Evolutionary conservation across 2,888 invertebrate species (phyloP), one percentile per base, ranked within the genome.

Genomic region (Eilema depressum): DNA sequence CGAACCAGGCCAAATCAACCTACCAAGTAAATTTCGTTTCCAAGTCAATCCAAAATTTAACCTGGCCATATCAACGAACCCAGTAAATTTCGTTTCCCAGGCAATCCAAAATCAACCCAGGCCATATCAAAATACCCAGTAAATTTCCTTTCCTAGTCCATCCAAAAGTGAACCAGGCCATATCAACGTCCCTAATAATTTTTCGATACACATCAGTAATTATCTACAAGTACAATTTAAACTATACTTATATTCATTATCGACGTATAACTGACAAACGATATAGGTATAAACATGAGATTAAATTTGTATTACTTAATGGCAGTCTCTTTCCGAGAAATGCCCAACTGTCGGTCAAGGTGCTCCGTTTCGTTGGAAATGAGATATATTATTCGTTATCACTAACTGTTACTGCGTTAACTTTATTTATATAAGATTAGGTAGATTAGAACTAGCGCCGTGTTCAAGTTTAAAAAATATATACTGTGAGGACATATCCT

Each of bases 271-370:
- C 60, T 63, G 28, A 41, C 56, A 66, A 56, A 63, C 56, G n/a
- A 59, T 26, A 69, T n/a, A 37, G 20, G 14, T 63, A 30, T 33
- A 59, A 61, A 70, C 59, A 70, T 23, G 57, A 47, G 41, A 64
- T 69, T 64, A 69, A 23, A 20, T 23, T 30, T n/a, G 28, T 41
- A 37, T 73, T 82, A 71, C 71, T 73, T 57, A 59, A 66, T 75
- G 56, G 25, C 66, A 70, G 57, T 63, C 71, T 69, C 66, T 75
- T 81, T 83, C 81, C 71, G 57, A 74, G 81, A 83, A 72, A 81
- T 73, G 74, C 20, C 63, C 11, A 59, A 72, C 66, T 69, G 63
- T 78, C 12, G 75, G 79, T 81, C 81, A 81, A 80, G 83, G 81
- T 47, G 47, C 67, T 70, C 41, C 20, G 17, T 53, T 81, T 80